Percentiles rank a stretch among this genome's conserved stretches.
These are phyloP conservation scores for Arrhopalites spinosus DNA, from an alignment of 2,888 invertebrate genomes.

Conservation along the genomic window DNA sequence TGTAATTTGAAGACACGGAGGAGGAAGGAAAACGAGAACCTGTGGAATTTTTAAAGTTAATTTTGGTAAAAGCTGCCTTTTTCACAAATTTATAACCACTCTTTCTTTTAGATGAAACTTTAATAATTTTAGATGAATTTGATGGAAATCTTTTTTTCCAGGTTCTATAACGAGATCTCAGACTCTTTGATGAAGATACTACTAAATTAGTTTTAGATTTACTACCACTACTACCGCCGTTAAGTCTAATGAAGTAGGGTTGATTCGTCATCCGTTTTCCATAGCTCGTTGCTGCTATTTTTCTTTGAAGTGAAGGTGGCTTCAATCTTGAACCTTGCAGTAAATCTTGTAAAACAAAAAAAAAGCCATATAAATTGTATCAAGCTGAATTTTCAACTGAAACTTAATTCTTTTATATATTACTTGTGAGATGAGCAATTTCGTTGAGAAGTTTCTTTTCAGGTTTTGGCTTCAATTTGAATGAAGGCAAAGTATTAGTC, in stretches of 20 bases:
- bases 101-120: background rate
- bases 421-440: slow-evolving; percentile 22
- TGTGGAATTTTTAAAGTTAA: slow-evolving; percentile 5
- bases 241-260: slow-evolving; percentile 9
- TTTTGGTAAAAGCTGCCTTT: background rate
- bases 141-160: background rate
- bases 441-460: slow-evolving; percentile 15
- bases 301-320: background rate
- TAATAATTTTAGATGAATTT: background rate
- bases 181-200: background rate
- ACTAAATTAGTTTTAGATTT: background rate
- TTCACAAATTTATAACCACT: background rate
- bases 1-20: background rate
- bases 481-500: background rate
- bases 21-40: background rate
- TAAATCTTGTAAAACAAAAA: background rate
- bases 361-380: background rate
- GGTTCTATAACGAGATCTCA: slow-evolving; percentile 1
- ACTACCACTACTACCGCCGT: background rate
- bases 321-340: slow-evolving; percentile 8
- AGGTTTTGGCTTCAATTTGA: background rate
- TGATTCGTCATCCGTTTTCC: slow-evolving; percentile 14
- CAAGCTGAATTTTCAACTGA: too few species aligned
- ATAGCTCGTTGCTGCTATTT: background rate
- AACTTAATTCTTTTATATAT: background rate